phyloP scores from a whole-genome alignment of 2,113 vertebrate species.

The Brachypteracias leptosomus region DNA sequence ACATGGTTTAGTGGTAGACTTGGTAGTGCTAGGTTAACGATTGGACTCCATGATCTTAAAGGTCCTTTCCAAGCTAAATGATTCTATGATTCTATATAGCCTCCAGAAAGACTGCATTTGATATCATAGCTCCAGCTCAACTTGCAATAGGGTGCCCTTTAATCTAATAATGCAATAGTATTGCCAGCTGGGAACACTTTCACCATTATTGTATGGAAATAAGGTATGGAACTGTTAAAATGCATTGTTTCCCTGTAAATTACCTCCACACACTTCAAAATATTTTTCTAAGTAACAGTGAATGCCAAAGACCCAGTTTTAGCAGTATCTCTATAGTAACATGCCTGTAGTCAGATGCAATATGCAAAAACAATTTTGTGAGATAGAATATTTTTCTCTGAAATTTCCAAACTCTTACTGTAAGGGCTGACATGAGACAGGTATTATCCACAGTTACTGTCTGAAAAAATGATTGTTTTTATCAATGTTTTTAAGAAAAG shows the following conservation, averaged over 20 bases:
- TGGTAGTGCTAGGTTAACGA: too few relatives aligned
- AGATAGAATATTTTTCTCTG: not conserved
- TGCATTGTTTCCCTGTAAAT: not conserved
- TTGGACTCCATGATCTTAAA: too few relatives aligned
- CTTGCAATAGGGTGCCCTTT: too few relatives aligned
- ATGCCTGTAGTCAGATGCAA: not conserved
- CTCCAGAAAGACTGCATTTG: too few relatives aligned
- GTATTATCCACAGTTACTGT: not conserved
- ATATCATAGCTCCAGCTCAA: too few relatives aligned
- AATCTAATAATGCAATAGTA: too few relatives aligned
- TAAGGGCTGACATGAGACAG: not conserved
- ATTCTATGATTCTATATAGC: too few relatives aligned
- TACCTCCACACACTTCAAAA: too few relatives aligned
- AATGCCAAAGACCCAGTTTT: not conserved
- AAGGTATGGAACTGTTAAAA: not conserved
- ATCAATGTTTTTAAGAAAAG: not conserved
- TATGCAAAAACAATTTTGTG: not conserved
- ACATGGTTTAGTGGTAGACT: too few relatives aligned
- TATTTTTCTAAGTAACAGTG: too few relatives aligned
- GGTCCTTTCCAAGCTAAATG: too few relatives aligned
- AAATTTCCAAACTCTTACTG: not conserved
- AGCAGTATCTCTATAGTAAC: not conserved
- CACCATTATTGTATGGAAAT: not conserved
- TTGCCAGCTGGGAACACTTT: not conserved
- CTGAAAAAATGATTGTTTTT: not conserved